Percentiles rank a stretch among this genome's conserved stretches.
These are phyloP conservation scores for Mesorhabditis sp. DNA, from an alignment of 2,888 invertebrate genomes.

Conservation along the genomic window DNA sequence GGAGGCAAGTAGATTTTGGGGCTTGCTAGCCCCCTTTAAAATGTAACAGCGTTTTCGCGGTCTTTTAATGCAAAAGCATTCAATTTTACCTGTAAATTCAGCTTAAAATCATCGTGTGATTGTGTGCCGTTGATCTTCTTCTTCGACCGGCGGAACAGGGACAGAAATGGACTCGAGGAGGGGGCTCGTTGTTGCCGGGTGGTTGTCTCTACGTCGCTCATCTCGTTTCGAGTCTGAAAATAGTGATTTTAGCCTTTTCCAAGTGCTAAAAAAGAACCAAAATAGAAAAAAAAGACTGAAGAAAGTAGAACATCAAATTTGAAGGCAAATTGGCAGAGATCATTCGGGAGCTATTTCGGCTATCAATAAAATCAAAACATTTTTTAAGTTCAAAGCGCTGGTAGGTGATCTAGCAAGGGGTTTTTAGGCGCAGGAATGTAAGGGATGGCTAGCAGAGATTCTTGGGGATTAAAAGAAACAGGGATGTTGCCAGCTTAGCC, in stretches of 20 bases:
- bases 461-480: no score
- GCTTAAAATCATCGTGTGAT: constrained; percentile 17
- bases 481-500: no score
- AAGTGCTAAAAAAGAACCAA: no score
- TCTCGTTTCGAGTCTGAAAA: no score
- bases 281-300: not conserved
- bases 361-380: no score
- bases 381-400: no score
- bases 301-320: not conserved
- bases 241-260: no score
- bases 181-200: not conserved
- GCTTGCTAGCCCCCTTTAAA: not conserved
- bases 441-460: no score
- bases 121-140: constrained; percentile 19
- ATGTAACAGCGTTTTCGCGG: not conserved
- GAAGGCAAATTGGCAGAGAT: not conserved
- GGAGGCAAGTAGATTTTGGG: no score
- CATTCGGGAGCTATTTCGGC: no score
- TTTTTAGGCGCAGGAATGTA: no score
- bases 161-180: constrained; percentile 24
- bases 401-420: no score
- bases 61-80: not conserved
- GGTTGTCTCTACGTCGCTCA: not conserved
- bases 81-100: not conserved
- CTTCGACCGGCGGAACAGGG: constrained; percentile 42